Conservation (phyloP, 2,888 invertebrate genomes). For the Alloscopus bannaensis region DNA sequence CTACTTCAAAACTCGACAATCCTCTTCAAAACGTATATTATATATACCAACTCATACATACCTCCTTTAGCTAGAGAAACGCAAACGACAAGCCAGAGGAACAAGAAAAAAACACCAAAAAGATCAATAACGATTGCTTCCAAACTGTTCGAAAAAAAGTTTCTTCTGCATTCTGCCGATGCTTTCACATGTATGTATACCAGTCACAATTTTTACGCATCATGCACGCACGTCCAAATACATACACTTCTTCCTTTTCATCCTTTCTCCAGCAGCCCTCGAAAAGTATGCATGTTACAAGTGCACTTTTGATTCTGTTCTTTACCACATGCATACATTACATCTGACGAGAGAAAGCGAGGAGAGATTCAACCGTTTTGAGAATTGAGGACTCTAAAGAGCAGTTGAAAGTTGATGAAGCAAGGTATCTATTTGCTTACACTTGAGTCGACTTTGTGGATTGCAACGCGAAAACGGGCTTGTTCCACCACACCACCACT, state of each 20-base stretch:
- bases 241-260: too few species aligned
- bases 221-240: constrained; percentile 31
- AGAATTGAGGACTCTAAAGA: constrained; percentile 28
- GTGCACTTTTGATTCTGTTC: too few species aligned
- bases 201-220: constrained; percentile 43
- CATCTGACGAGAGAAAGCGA: not conserved
- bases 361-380: constrained; percentile 1
- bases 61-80: too few species aligned
- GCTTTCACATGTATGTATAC: constrained; percentile 20
- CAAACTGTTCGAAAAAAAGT: constrained; percentile 25
- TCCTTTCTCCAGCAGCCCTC: too few species aligned
- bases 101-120: constrained; percentile 11
- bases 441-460: not conserved
- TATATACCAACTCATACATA: too few species aligned
- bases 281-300: too few species aligned
- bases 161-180: constrained; percentile 32
- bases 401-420: constrained; percentile 37
- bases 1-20: too few species aligned
- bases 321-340: constrained; percentile 4
- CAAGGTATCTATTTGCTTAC: constrained; percentile 41
- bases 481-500: constrained; percentile 5
- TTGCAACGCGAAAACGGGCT: not conserved
- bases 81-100: constrained; percentile 14
- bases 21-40: too few species aligned
- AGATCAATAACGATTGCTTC: constrained; percentile 50